Evolutionary conservation across 2,797 vertebrate genomes (phyloP).

Genomic region (Falco berigora): DNA sequence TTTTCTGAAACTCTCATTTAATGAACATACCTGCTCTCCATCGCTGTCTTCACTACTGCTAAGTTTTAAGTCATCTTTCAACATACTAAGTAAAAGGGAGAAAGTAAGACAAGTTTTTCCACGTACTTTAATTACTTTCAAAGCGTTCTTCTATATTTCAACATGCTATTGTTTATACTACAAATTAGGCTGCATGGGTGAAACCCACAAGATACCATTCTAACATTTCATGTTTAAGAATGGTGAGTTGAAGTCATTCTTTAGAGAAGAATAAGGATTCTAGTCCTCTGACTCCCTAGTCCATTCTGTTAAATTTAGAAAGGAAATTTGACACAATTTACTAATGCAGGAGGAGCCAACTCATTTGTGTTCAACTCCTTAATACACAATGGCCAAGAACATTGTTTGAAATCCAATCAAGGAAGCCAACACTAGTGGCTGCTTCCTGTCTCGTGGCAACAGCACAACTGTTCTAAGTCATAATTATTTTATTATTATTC

Average conservation of each 20-base stretch:
- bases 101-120: slow-evolving; percentile 59
- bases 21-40: slow-evolving; percentile 83
- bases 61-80: slow-evolving; percentile 95
- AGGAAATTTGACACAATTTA: not conserved
- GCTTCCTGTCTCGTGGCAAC: not conserved
- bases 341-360: not conserved
- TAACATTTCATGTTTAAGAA: not conserved
- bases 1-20: not conserved
- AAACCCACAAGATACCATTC: not conserved
- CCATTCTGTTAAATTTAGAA: not conserved
- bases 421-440: not conserved
- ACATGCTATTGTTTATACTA: not conserved
- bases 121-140: not conserved
- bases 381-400: not conserved
- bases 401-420: not conserved
- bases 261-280: not conserved
- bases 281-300: not conserved
- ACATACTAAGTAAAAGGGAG: slow-evolving; percentile 73
- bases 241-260: not conserved
- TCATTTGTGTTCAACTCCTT: not conserved
- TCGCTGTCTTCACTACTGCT: slow-evolving; percentile 99
- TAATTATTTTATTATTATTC: not conserved
- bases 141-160: slow-evolving; percentile 4
- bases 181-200: not conserved
- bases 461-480: not conserved